These are phyloP conservation scores for Gastracanthus pulcherrimus DNA, from an alignment of 2,888 invertebrate species.

Conservation along the genomic window DNA sequence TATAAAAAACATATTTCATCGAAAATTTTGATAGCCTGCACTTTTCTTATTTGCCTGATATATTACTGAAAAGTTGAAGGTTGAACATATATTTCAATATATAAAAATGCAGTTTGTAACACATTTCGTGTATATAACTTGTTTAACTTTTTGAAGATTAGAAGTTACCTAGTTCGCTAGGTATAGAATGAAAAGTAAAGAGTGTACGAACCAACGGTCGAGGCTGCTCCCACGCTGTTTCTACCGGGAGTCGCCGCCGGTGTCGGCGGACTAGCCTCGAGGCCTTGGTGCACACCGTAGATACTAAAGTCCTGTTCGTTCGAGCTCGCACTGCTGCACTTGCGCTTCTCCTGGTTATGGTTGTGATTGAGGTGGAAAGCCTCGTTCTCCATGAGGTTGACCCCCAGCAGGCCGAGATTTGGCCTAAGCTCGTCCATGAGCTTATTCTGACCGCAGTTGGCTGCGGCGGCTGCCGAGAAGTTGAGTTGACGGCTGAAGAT, in stretches of 20 bases:
- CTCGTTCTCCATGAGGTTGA: constrained; percentile 90
- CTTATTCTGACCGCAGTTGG: constrained; percentile 85
- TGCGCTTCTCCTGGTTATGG: constrained; percentile 80
- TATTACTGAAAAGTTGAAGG: too few relatives aligned
- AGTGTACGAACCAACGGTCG: constrained; percentile 71
- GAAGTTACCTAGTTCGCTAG: not conserved
- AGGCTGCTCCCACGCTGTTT: constrained; percentile 72
- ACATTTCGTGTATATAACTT: too few relatives aligned
- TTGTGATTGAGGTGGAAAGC: constrained; percentile 81
- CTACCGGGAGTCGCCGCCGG: constrained; percentile 73
- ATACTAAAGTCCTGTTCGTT: constrained; percentile 94
- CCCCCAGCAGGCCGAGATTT: constrained; percentile 88
- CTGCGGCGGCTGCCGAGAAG: constrained; percentile 85
- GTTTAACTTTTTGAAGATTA: too few relatives aligned
- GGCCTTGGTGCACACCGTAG: constrained; percentile 82
- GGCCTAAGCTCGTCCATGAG: constrained; percentile 93
- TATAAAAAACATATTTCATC: too few relatives aligned
- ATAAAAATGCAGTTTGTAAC: too few relatives aligned
- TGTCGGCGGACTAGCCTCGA: constrained; percentile 77
- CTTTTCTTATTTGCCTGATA: too few relatives aligned
- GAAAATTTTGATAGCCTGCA: too few relatives aligned
- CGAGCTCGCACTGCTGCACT: constrained; percentile 89
- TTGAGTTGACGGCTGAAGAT: constrained; percentile 94
- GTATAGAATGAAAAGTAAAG: too few relatives aligned
- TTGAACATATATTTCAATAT: too few relatives aligned